Evolutionary conservation across 2,888 invertebrate genomes (phyloP), one percentile per base, ranked within the genome.

Genomic region (Gerosis bhagava): DNA sequence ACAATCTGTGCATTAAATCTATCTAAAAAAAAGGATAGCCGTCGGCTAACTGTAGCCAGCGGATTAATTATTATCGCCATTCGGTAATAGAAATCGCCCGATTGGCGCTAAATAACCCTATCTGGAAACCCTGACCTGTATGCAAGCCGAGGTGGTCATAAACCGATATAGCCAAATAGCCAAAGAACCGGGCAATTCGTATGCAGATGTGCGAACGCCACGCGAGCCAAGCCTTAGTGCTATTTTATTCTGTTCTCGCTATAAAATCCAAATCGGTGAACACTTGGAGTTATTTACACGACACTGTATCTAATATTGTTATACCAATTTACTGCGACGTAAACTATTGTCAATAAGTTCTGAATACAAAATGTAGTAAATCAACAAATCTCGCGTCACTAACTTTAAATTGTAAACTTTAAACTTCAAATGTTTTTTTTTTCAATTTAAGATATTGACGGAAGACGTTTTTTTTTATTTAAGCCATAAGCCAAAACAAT

Each of bases 161-260:
- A 72, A 66, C 51, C 60, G 63, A 59, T 53, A 60, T 59, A 54
- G 56, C 49, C 53, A 54, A 57, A 60, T 52, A 51, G 55, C 49
- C 45, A n/a, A n/a, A n/a, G n/a, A n/a, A n/a, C n/a, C n/a, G n/a
- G 51, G 57, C 70, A 64, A 75, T 80, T 78, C 67, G 67, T 77
- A 80, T 81, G 80, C 76, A 74, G 74, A 80, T 78, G 65, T 65
- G 62, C 54, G 60, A 63, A 61, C 57, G 54, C 56, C 62, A 62
- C 65, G 66, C 70, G 54, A 71, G 56, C 58, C 50, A 39, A 46
- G 56, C 48, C 56, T 58, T 50, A 53, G 51, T 43, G n/a, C n/a
- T n/a, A n/a, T n/a, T n/a, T n/a, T n/a, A 49, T 49, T 39, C 36
- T 35, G 47, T 43, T 44, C 39, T 44, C 34, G 49, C 50, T 41